phyloP scores from a whole-genome alignment of 2,888 invertebrate species.

The Campoletis raptor region DNA sequence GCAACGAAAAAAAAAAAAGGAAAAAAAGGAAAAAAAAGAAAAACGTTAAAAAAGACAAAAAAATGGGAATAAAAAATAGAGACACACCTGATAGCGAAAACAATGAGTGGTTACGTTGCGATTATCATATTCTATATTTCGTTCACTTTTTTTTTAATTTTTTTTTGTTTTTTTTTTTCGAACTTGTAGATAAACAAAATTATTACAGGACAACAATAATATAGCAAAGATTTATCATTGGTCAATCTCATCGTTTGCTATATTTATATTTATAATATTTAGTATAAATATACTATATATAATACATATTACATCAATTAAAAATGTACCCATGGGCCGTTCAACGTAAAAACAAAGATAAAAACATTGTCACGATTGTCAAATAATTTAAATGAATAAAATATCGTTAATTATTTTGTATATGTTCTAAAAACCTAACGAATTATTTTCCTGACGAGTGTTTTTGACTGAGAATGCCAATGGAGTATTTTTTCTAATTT shows the following conservation, averaged over 20 bases:
- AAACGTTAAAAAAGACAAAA: not conserved
- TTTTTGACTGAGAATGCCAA: not conserved
- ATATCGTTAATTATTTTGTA: not conserved
- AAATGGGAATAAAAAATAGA: constrained; percentile 1
- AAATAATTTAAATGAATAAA: not conserved
- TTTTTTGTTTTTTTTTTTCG: constrained; percentile 33
- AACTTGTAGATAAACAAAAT: constrained; percentile 55
- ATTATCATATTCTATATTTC: constrained; percentile 2
- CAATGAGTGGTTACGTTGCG: constrained; percentile 22
- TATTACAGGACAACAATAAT: constrained; percentile 6
- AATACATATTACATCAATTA: constrained; percentile 57
- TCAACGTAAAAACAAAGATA: not conserved
- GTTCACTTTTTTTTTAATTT: constrained; percentile 14
- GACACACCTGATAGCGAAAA: constrained; percentile 31
- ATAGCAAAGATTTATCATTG: constrained; percentile 32
- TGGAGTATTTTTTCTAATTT: not conserved
- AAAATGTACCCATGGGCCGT: not conserved
- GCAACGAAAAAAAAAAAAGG: constrained; percentile 30
- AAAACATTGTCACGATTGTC: not conserved
- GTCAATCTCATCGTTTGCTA: constrained; percentile 31
- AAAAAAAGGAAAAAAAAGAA: constrained; percentile 7
- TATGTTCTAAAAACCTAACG: not conserved
- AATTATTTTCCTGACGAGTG: not conserved
- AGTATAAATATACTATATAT: constrained; percentile 68
- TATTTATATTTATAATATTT: constrained; percentile 66